phyloP scores from a whole-genome alignment of 2,113 vertebrate genomes.

The Burhinus oedicnemus region DNA sequence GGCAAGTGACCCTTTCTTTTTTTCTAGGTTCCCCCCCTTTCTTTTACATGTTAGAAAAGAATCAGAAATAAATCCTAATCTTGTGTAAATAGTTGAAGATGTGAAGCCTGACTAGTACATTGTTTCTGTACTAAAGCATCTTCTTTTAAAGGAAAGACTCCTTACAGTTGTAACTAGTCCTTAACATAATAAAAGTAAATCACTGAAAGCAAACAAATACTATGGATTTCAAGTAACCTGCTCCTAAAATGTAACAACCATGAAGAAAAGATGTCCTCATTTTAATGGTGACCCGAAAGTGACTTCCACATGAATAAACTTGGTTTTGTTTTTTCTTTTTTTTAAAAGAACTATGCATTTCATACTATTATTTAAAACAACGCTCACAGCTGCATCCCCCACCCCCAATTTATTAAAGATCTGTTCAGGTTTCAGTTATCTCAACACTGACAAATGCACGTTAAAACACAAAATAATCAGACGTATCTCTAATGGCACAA shows the following conservation, averaged over 20 bases:
- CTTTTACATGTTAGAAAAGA: conserved; percentile 64
- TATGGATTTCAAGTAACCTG: conserved; percentile 19
- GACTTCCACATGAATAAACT: conserved; percentile 16
- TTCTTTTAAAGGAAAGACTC: conserved; percentile 56
- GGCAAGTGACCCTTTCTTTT: conserved; percentile 66
- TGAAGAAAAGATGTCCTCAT: background rate
- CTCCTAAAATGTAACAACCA: background rate
- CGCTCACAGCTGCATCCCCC: background rate
- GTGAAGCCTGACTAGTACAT: conserved; percentile 54
- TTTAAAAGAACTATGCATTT: background rate
- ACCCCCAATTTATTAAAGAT: background rate
- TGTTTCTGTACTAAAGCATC: conserved; percentile 64
- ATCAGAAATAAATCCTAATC: conserved; percentile 70
- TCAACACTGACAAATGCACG: background rate
- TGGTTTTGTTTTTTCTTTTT: background rate
- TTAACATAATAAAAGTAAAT: conserved; percentile 59
- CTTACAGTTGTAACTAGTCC: conserved; percentile 46
- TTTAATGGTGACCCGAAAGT: background rate
- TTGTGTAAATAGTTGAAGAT: conserved; percentile 69
- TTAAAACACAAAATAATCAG: background rate
- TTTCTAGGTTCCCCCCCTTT: conserved; percentile 30
- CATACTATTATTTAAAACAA: background rate
- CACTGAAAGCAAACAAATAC: conserved; percentile 49
- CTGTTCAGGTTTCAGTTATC: background rate
- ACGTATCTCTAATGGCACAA: background rate